Percentiles rank a stretch among this genome's conserved stretches.
Evolutionary conservation across 2,888 invertebrate genomes (phyloP).

Genomic region (Leptopterna dolabrata): DNA sequence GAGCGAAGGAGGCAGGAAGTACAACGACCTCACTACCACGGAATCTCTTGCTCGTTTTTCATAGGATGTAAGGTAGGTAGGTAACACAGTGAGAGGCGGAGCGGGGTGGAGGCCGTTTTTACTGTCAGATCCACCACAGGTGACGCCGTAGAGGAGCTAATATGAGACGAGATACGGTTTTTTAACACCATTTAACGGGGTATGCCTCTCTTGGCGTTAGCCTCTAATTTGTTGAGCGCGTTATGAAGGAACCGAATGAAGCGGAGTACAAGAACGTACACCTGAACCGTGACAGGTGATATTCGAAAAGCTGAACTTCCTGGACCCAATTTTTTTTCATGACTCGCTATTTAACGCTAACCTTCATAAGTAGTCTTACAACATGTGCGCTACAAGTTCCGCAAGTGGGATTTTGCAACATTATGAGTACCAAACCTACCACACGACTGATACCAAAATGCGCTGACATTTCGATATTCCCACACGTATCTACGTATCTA

Average conservation of each 20-base stretch:
- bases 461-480: too few relatives aligned
- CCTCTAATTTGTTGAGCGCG: not conserved
- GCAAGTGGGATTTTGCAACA: too few relatives aligned
- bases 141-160: constrained; percentile 2
- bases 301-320: not conserved
- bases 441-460: too few relatives aligned
- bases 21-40: not conserved
- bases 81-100: not conserved
- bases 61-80: too few relatives aligned
- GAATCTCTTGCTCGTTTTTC: not conserved
- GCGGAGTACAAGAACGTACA: not conserved
- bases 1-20: constrained; percentile 1
- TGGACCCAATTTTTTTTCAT: not conserved
- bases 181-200: not conserved
- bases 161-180: not conserved
- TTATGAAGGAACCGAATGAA: not conserved
- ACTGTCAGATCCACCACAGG: constrained; percentile 7
- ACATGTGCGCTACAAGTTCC: too few relatives aligned
- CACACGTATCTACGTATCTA: too few relatives aligned
- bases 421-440: too few relatives aligned
- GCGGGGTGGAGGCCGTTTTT: constrained; percentile 11
- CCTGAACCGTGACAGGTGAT: not conserved
- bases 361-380: too few relatives aligned
- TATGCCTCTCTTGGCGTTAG: not conserved
- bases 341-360: too few relatives aligned